Conservation (phyloP, 2,113 vertebrate genomes). For the Petromus typicus region DNA sequence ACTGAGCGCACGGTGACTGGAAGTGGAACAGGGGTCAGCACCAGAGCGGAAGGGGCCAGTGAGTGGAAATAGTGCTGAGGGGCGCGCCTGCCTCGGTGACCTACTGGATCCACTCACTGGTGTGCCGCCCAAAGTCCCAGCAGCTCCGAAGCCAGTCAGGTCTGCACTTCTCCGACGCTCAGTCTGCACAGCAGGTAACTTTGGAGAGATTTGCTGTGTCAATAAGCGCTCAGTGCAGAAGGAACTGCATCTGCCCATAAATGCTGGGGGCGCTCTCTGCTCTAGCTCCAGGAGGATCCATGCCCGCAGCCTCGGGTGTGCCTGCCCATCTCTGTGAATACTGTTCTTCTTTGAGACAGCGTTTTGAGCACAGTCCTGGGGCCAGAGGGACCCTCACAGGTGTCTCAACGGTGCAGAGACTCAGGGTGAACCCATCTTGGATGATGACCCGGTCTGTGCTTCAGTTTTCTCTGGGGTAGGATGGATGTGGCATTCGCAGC, state of each 20-base stretch:
- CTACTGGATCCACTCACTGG: neutral
- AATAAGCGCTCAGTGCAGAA: neutral
- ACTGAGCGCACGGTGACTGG: neutral
- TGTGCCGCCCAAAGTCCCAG: neutral
- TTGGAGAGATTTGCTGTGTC: neutral
- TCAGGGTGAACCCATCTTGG: neutral
- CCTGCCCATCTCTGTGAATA: neutral
- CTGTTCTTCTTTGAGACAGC: neutral
- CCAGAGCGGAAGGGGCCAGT: neutral
- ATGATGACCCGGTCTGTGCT: neutral
- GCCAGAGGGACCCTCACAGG: neutral
- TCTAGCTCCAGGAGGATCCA: neutral
- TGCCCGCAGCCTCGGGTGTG: neutral
- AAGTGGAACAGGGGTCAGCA: neutral
- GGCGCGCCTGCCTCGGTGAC: neutral
- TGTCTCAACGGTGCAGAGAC: too few relatives aligned
- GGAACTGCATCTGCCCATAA: neutral
- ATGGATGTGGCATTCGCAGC: neutral
- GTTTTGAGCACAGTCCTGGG: neutral
- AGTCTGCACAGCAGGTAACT: neutral
- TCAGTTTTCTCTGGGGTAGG: neutral
- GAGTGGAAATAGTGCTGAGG: too few relatives aligned
- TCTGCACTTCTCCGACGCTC: neutral
- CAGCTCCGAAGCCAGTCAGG: neutral
- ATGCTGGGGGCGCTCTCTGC: neutral